Percentiles rank a stretch among this genome's conserved stretches.
Evolutionary conservation across 2,797 vertebrate species (phyloP).

Genomic region (Dallia pectoralis): DNA sequence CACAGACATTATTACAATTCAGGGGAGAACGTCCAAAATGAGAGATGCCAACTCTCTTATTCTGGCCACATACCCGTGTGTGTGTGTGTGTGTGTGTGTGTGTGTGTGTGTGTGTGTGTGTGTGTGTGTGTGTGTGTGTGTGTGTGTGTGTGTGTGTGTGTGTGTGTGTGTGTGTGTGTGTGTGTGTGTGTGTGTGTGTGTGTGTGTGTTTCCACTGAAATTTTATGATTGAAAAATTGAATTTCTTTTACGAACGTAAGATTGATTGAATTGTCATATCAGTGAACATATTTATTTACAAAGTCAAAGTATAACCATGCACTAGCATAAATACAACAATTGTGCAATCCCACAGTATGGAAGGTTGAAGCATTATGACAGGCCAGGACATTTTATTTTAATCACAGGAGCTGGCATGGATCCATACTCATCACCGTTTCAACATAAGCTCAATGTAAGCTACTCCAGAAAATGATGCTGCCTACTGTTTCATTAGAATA

Average conservation of each 20-base stretch:
- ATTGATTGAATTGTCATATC: constrained; percentile 22
- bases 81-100: constrained; percentile 19
- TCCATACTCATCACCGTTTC: constrained; percentile 46
- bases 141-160: constrained; percentile 28
- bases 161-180: constrained; percentile 4
- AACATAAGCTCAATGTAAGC: constrained; percentile 31
- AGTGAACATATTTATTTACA: constrained; percentile 62
- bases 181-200: neutral
- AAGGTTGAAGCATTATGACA: constrained; percentile 7
- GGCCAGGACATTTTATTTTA: constrained; percentile 42
- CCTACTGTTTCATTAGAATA: too few species aligned
- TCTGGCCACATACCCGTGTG: constrained; percentile 46
- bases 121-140: constrained; percentile 25
- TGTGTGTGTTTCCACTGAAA: too few species aligned
- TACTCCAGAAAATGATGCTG: constrained; percentile 10
- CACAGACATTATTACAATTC: constrained; percentile 74
- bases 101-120: constrained; percentile 14
- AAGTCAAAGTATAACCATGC: constrained; percentile 46
- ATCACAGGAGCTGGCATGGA: constrained; percentile 38
- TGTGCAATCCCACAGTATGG: constrained; percentile 33
- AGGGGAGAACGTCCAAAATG: constrained; percentile 67
- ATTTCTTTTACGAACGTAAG: too few species aligned
- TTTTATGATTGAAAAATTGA: too few species aligned
- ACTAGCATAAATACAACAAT: constrained; percentile 55
- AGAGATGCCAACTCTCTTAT: constrained; percentile 71